Conservation (phyloP, 2,113 vertebrate genomes). For the Psilopsiagon aymara region DNA sequence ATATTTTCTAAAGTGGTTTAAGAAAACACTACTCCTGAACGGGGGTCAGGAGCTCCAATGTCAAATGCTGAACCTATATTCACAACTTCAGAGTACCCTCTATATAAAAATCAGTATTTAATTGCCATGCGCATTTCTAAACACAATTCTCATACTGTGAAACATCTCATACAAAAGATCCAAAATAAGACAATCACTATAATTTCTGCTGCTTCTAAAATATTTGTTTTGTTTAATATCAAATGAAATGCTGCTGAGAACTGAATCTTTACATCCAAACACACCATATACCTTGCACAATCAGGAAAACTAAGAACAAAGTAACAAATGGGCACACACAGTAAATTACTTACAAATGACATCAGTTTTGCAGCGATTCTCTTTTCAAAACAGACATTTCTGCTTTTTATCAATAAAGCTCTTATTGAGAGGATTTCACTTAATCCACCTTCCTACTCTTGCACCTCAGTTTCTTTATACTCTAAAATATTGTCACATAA, state of each 20-base stretch:
- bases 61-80: background rate
- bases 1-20: background rate
- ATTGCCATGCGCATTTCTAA: rapidly evolving
- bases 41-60: background rate
- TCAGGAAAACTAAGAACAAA: background rate
- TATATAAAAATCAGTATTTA: background rate
- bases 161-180: background rate
- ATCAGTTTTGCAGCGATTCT: background rate
- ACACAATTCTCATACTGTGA: background rate
- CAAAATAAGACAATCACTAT: background rate
- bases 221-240: background rate
- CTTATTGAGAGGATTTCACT: background rate
- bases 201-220: background rate
- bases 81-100: background rate
- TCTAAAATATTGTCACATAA: background rate
- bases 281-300: background rate
- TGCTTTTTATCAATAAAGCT: background rate
- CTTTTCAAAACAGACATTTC: background rate
- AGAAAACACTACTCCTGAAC: background rate
- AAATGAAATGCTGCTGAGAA: background rate
- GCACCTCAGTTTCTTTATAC: background rate
- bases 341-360: background rate
- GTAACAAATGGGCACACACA: background rate
- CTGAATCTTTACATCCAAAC: background rate
- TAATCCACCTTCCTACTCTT: background rate